Base-by-base conservation (phyloP, 2,888 invertebrate genomes). In the Eilema griseolum region DNA sequence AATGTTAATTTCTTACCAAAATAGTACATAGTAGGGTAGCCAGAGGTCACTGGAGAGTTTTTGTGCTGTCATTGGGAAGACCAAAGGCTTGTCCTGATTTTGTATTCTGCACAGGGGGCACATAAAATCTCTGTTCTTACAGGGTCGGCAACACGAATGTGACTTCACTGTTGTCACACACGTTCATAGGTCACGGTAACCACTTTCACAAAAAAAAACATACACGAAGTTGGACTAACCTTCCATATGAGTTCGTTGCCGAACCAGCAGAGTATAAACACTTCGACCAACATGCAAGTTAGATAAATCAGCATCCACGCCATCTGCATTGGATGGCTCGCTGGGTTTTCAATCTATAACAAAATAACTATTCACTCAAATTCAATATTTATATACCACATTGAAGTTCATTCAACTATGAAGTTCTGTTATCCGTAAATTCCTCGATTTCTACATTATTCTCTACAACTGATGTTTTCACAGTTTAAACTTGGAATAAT, bases 191-290 rank as follows among this genome's bases (percentile, higher is more conserved):
- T n/a, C n/a, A n/a, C n/a, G n/a, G n/a, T n/a, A n/a, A n/a, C n/a
- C n/a, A n/a, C n/a, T n/a, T n/a, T n/a, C 20, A 52, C 3, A 52
- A 52, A 52, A 52, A 52, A n/a, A 8, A 4, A n/a, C n/a, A 52
- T 23, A 23, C 16, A 24, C 5, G 11, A 23, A 57, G 3, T 3
- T 24, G 52, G n/a, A 69, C 57, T 46, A 24, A 94, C 95, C 92
- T 95, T 94, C 88, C 92, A 91, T 83, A 95, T 95, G 73, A 95
- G 88, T 83, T 94, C 94, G 82, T 95, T 91, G 61, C 95, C 95
- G 77, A 93, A 95, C 95, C 95, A 95, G 84, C 95, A 95, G 65
- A 94, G 85, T 84, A 95, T 95, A 83, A 95, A 95, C 60, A 95
- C 94, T 85, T 95, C 95, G 77, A 92, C 89, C 82, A 95, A 87